Base-by-base conservation (phyloP, 2,888 invertebrate species). In the Octodonta nipae region DNA sequence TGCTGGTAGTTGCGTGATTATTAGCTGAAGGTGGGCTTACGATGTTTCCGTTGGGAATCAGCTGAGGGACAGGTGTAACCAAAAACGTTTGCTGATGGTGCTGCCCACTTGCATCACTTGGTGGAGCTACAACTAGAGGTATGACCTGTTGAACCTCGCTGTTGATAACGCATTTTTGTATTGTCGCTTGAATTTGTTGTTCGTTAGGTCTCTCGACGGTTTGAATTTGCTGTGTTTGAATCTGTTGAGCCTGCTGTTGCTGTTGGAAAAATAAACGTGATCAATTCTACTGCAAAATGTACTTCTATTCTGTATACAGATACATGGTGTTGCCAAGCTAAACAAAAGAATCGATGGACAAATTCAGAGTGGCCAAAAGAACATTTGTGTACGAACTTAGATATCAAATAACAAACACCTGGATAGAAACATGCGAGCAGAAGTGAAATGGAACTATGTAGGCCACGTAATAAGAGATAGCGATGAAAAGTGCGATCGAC, bases 51-150 rank as follows among this genome's bases (percentile, higher is more conserved):
- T 58, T 60, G 13, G 60, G 72, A 44, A 74, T 68, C 56, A 75
- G 65, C 58, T 75, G 74, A 13, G 73, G 71, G 15, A 75, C 73
- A 2, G 75, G 75, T 2, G 75, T 73, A 5, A 75, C 75, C 37
- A 75, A 65, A 54, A 73, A 75, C 0, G 75, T 69, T 45, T 73
- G 72, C 49, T 73, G 75, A 28, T 73, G 73, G 42, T 73, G 71
- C 37, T 61, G 58, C 13, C 49, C 40, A 5, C 44, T 45, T 32
- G 50, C 50, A 38, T 54, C 55, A 40, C 52, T 54, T 24, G 55
- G 52, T 12, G 58, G 73, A 1, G 74, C 71, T 14, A 75, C 73
- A 6, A 74, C 72, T 16, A 75, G 51, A 1, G 75, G 75, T 40
- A 75, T 75, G 4, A 75, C 73, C 54, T 75, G 74, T 45, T 73